phyloP scores from a whole-genome alignment of 2,888 invertebrate genomes.

The Brenthis hecate region DNA sequence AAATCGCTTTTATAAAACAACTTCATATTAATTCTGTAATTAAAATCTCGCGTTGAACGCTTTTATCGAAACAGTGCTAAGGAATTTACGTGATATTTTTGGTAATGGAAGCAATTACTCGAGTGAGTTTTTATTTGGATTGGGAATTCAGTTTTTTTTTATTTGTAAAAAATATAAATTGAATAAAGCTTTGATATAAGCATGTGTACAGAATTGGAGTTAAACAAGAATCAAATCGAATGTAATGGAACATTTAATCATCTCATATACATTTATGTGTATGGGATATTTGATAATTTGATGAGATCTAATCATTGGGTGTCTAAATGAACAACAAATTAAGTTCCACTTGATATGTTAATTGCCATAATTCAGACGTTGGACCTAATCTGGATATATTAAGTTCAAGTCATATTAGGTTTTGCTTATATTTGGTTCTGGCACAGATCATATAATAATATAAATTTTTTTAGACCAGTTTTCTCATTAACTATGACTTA shows the following conservation, averaged over 20 bases:
- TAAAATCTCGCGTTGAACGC: slow-evolving; percentile 69
- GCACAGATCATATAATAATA: too few species aligned
- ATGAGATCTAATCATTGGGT: too few species aligned
- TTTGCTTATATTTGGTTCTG: too few species aligned
- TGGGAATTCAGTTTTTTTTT: slow-evolving; percentile 23
- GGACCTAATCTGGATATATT: too few species aligned
- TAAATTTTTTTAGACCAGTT: too few species aligned
- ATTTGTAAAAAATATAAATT: slow-evolving; percentile 7
- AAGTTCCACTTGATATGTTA: too few species aligned
- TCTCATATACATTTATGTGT: too few species aligned
- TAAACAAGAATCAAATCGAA: slow-evolving; percentile 6
- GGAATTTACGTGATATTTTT: slow-evolving; percentile 61
- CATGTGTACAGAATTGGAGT: slow-evolving; percentile 12
- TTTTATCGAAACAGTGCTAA: slow-evolving; percentile 59
- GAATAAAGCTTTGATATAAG: slow-evolving; percentile 10
- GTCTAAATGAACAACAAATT: too few species aligned
- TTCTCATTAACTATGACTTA: too few species aligned
- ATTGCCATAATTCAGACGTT: too few species aligned
- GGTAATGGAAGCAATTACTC: slow-evolving; percentile 34
- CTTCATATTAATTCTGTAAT: slow-evolving; percentile 79
- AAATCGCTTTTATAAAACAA: slow-evolving; percentile 74
- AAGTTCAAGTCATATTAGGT: too few species aligned
- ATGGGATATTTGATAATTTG: too few species aligned
- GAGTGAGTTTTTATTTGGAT: slow-evolving; percentile 26
- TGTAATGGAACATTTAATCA: neutral